A percentile compares a stretch with the other conserved stretches of the same genome.
Evolutionary conservation across 1,140 invertebrate genomes (phyloP).

Genomic region (Belonocnema kinseyi): DNA sequence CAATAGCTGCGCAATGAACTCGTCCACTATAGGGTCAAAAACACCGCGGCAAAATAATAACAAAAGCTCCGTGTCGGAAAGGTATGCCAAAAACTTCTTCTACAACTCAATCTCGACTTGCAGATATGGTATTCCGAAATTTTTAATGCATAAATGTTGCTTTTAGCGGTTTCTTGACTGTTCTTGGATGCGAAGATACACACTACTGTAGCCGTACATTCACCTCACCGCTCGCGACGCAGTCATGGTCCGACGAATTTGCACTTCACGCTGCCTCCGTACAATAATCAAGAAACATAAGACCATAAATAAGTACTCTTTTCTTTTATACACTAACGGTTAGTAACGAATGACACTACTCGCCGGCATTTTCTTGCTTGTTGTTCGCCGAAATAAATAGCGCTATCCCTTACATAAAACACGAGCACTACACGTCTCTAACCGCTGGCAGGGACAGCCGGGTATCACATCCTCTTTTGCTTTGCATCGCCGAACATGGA

Average conservation of each 20-base stretch:
- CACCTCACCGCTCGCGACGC: conserved; percentile 32
- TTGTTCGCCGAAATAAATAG: not conserved
- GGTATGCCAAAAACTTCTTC: not conserved
- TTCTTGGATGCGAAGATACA: conserved; percentile 9
- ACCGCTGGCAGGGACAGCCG: conserved; percentile 2
- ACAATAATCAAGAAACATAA: not conserved
- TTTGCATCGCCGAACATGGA: no score
- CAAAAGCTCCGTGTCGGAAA: conserved; percentile 14
- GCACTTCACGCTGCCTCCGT: conserved; percentile 4
- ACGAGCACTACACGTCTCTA: conserved; percentile 40
- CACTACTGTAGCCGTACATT: conserved; percentile 29
- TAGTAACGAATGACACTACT: not conserved
- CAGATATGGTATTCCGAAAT: not conserved
- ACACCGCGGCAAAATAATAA: conserved; percentile 62
- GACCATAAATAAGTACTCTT: not conserved
- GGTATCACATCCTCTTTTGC: no score
- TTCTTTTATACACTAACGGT: not conserved
- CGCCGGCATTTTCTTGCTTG: not conserved
- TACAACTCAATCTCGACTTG: not conserved
- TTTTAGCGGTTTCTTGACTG: not conserved
- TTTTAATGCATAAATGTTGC: not conserved
- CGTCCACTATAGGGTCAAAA: conserved; percentile 70
- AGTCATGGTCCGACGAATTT: conserved; percentile 30
- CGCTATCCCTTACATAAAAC: conserved; percentile 26
- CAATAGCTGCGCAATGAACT: conserved; percentile 65